These are phyloP conservation scores for Poliocrania exsul DNA, from an alignment of 2,797 vertebrate species.

Conservation along the genomic window DNA sequence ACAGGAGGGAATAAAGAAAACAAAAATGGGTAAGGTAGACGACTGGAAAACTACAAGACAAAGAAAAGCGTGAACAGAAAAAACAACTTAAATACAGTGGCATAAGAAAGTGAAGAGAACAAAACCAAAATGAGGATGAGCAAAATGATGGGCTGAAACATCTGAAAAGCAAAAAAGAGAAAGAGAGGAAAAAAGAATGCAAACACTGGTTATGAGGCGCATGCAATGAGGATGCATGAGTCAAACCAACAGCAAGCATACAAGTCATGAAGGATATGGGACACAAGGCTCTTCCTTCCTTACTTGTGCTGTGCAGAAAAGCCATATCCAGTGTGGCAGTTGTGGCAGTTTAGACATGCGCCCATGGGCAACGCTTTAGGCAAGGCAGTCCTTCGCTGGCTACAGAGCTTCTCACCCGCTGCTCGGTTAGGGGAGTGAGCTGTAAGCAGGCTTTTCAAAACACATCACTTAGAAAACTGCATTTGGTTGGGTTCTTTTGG, in stretches of 20 bases:
- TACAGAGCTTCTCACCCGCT: constrained; percentile 60
- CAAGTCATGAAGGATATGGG: constrained; percentile 76
- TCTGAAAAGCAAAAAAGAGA: constrained; percentile 88
- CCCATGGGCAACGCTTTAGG: constrained; percentile 64
- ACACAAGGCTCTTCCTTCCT: constrained; percentile 76
- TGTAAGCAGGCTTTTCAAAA: constrained; percentile 70
- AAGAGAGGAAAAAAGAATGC: constrained; percentile 87
- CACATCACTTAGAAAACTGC: constrained; percentile 66
- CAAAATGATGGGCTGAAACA: constrained; percentile 92
- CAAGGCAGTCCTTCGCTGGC: constrained; percentile 73
- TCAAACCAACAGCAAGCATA: constrained; percentile 86
- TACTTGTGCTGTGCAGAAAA: constrained; percentile 77
- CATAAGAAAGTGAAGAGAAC: constrained; percentile 89
- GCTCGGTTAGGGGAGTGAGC: constrained; percentile 67
- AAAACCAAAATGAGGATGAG: constrained; percentile 90
- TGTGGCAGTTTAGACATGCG: constrained; percentile 73
- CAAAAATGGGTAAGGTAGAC: constrained; percentile 83
- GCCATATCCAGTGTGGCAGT: constrained; percentile 73
- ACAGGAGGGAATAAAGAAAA: constrained; percentile 74
- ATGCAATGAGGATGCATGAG: constrained; percentile 94
- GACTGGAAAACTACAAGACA: constrained; percentile 85
- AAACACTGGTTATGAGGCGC: constrained; percentile 94
- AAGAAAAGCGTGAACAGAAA: constrained; percentile 93
- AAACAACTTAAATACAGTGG: constrained; percentile 92
- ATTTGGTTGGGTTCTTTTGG: constrained; percentile 62